Base-by-base conservation (phyloP, 2,797 vertebrate genomes). In the Streptopelia turtur region DNA sequence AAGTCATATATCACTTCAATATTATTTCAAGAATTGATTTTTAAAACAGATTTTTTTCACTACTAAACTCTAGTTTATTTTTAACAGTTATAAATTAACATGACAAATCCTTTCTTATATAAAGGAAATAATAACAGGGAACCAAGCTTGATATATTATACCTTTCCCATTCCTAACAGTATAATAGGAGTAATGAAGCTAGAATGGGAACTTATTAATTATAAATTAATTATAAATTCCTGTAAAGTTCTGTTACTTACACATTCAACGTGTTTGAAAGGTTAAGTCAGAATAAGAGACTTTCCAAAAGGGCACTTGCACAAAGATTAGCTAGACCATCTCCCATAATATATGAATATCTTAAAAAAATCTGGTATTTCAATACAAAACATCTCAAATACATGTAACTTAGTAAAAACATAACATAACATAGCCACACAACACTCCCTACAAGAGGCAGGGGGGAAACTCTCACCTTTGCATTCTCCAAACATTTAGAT, bases 171-270 rank as follows among this genome's bases (percentile, higher is more conserved):
- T 61, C 49, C 23, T 70, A 70, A 9, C 10, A 79, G 28, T 35
- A 84, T 65, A 79, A 52, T 7, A 83, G 66, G 20, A 78, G 45
- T 57, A 93, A 92, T 31, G 56, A 96, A 82, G 35, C 23, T 60
- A 63, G 11, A 76, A 77, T 68, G 47, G 35, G 14, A 71, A 49
- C 10, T 76, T 70, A 52, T 37, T 76, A 87, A 83, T 78, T 70
- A 74, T 50, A 43, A 43, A 43, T 18, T 43, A 43, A 43, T 43
- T 43, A 20, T 20, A 86, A 79, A 86, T 33, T 76, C 52, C 39
- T 33, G 9, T 69, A 68, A 75, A 69, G 35, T 70, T 81, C 31
- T 43, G n/a, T 60, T 90, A 55, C 9, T 83, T 70, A 68, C 13
- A 70, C 28, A 74, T 49, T 65, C 57, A 69, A n/a, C 6, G 11